These are phyloP conservation scores for Pseudanteris insignis DNA, from an alignment of 2,888 invertebrate species.

Conservation along the genomic window DNA sequence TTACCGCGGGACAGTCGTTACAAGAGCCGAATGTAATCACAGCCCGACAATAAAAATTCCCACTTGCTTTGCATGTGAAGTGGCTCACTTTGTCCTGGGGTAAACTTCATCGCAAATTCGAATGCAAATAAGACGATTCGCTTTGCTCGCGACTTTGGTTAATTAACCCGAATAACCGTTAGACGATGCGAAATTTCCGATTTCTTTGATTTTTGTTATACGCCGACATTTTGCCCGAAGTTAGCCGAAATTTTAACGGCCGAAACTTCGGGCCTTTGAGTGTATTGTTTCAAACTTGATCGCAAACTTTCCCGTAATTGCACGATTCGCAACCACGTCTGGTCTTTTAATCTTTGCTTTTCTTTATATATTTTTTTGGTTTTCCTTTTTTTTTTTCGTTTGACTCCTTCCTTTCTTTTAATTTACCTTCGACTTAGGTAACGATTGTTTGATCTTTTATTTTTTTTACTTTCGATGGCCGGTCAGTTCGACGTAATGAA, in stretches of 20 bases:
- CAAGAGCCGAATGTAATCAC: constrained; percentile 41
- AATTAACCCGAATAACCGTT: neutral
- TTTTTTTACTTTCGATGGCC: neutral
- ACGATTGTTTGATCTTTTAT: neutral
- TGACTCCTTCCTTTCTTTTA: neutral
- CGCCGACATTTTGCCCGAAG: too few relatives aligned
- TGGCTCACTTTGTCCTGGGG: too few relatives aligned
- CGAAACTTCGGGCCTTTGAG: constrained; percentile 25
- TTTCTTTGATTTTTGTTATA: too few relatives aligned
- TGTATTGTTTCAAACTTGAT: constrained; percentile 39
- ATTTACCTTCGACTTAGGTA: neutral
- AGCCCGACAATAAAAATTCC: constrained; percentile 30
- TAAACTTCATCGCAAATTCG: too few relatives aligned
- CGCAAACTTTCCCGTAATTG: constrained; percentile 36
- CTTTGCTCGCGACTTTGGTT: neutral
- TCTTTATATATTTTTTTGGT: too few relatives aligned
- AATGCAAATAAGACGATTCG: constrained; percentile 18
- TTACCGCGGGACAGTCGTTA: constrained; percentile 26
- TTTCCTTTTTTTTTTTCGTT: constrained; percentile 1
- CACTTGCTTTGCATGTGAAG: constrained; percentile 6
- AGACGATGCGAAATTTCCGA: constrained; percentile 10
- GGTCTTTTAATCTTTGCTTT: constrained; percentile 9
- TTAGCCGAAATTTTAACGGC: too few relatives aligned
- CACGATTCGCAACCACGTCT: constrained; percentile 20
- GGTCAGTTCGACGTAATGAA: too few relatives aligned